Evolutionary conservation across 1,140 invertebrate species (phyloP), one percentile per base, ranked within the genome.

Genomic region (Drosophila seguyi): DNA sequence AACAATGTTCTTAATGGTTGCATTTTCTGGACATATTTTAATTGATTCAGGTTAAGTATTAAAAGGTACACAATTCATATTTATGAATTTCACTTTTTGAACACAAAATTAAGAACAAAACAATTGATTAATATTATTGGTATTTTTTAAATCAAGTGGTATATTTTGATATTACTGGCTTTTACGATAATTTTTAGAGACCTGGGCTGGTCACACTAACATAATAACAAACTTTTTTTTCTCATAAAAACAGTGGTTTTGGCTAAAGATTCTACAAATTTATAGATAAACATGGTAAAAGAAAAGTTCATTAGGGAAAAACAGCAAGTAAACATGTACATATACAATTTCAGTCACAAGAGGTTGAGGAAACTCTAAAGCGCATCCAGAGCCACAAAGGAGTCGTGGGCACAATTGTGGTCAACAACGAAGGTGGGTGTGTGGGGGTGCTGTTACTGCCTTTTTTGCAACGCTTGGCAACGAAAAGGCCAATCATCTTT

Each of bases 331-430:
- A 14, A 34, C 16, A 11, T 2, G 6, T 45, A 14, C 36, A 18
- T 25, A n/a, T 11, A 13, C 13, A 14, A 36, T 94, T 94, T 58
- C 86, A 97, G 96, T 96, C 97, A 7, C 96, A 96, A 93, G 99
- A 99, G 95, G 97, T 99, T 31, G 99, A 99, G 94, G 99, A 99
- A 95, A 99, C 97, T 11, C 95, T 99, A 88, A 99, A 99, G 94
- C 94, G 98, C 77, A 99, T 99, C 88, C 97, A 98, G 90, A 95
- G 96, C 52, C 98, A 99, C 90, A 99, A 99, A 94, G 98, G 99
- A 77, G 99, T 99, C 47, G 96, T 98, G 90, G 99, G 99, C 67
- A 97, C 98, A 52, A 97, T 99, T 92, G 97, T 99, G 58, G 97
- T 99, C 39, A 99, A 99, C 94, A 95, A 96, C 71, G 98, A 99